phyloP scores from a whole-genome alignment of 2,888 invertebrate genomes.

The Morpho deidamia region DNA sequence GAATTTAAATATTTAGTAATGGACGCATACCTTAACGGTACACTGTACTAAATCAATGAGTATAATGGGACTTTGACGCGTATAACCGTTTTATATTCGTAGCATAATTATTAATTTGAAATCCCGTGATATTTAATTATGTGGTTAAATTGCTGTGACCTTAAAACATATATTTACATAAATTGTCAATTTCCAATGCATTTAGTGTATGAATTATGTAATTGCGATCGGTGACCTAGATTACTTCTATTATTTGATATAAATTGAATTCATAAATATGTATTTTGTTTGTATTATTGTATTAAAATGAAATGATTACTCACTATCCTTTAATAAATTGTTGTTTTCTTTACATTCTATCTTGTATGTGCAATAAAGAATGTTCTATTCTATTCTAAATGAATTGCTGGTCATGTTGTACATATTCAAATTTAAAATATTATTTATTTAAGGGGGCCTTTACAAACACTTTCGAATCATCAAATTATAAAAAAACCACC shows the following conservation, averaged over 20 bases:
- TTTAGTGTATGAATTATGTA: slow-evolving; percentile 1
- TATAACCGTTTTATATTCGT: slow-evolving; percentile 19
- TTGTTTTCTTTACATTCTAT: not conserved
- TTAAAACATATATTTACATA: slow-evolving; percentile 16
- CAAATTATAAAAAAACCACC: no score
- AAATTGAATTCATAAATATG: not conserved
- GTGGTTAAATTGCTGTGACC: slow-evolving; percentile 19
- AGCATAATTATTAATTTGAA: slow-evolving; percentile 16
- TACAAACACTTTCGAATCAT: no score
- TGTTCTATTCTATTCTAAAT: no score
- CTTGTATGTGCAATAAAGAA: no score
- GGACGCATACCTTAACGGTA: not conserved
- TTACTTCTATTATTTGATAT: not conserved
- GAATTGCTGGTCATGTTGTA: no score
- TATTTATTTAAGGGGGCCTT: no score
- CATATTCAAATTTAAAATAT: no score
- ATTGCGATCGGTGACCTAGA: not conserved
- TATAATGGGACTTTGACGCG: slow-evolving; percentile 17
- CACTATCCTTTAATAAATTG: not conserved
- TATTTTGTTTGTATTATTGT: no score
- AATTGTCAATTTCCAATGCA: not conserved
- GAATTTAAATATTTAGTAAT: not conserved
- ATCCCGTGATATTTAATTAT: slow-evolving; percentile 20
- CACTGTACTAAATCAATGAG: slow-evolving; percentile 16
- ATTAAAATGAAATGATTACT: no score